Conservation (phyloP, 2,797 vertebrate genomes). For the Zenarchopterus dispar region DNA sequence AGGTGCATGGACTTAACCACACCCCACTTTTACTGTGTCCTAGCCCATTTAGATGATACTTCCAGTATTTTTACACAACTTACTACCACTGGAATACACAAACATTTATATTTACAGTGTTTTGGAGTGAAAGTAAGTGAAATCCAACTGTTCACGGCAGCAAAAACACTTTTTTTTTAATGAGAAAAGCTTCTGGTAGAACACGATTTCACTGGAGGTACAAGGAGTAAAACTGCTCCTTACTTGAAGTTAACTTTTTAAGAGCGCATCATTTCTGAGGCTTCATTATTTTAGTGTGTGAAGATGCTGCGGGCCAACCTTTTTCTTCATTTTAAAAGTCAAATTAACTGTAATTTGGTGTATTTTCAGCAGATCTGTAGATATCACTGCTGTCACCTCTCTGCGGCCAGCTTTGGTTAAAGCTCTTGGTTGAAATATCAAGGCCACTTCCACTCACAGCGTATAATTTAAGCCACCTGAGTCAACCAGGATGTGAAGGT, state of each 20-base stretch:
- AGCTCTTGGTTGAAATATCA: background rate
- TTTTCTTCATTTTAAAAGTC: background rate
- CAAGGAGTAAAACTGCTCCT: no score
- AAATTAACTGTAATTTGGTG: no score
- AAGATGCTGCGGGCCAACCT: background rate
- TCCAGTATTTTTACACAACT: background rate
- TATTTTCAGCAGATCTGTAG: no score
- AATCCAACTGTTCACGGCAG: no score
- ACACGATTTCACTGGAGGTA: no score
- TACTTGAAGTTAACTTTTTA: no score
- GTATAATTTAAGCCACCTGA: background rate
- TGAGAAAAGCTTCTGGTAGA: no score
- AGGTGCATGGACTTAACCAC: conserved; percentile 2
- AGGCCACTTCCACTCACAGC: background rate
- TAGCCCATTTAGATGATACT: background rate
- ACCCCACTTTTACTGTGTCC: background rate
- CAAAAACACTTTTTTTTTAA: no score
- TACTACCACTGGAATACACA: no score
- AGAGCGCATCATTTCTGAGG: no score
- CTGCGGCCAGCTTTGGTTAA: background rate
- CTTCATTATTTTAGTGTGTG: background rate
- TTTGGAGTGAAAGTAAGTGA: no score
- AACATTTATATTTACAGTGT: background rate
- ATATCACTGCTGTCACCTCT: background rate
- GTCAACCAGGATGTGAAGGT: conserved; percentile 13